These are phyloP conservation scores for Prorops nasuta DNA, from an alignment of 1,140 invertebrate genomes.

Conservation along the genomic window DNA sequence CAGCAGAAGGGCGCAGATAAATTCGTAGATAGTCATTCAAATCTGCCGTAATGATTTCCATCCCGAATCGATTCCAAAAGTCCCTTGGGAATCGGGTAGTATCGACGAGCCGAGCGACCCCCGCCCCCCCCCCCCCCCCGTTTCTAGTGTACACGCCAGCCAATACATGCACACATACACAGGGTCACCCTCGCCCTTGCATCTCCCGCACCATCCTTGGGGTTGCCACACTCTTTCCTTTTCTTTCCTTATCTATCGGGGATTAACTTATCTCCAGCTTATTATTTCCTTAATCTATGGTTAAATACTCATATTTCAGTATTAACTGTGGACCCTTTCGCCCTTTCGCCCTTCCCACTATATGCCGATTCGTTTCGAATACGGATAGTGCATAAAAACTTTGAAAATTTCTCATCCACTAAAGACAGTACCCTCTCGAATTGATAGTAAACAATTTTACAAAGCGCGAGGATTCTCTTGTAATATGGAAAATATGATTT, in stretches of 20 bases:
- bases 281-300: conserved; percentile 57
- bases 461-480: too few species aligned
- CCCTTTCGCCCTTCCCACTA: conserved; percentile 7
- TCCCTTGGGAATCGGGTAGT: conserved; percentile 50
- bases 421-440: too few species aligned
- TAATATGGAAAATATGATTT: too few species aligned
- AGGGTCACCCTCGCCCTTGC: conserved; percentile 34
- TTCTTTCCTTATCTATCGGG: conserved; percentile 48
- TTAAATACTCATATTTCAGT: conserved; percentile 58
- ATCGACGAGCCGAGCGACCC: conserved; percentile 26
- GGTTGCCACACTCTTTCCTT: conserved; percentile 15
- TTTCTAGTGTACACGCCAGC: conserved; percentile 29
- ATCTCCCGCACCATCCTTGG: conserved; percentile 4
- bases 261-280: conserved; percentile 57
- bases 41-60: conserved; percentile 57
- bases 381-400: too few species aligned
- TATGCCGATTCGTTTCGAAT: conserved; percentile 26
- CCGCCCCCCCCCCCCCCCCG: conserved; percentile 7
- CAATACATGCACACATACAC: conserved; percentile 39
- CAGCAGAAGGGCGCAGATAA: conserved; percentile 46
- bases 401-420: too few species aligned
- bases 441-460: too few species aligned
- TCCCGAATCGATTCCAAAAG: conserved; percentile 54
- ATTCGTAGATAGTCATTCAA: conserved; percentile 56
- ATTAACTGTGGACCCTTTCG: conserved; percentile 37